These are phyloP conservation scores for Drosophila lacicola DNA, from an alignment of 2,888 invertebrate genomes.

Conservation along the genomic window DNA sequence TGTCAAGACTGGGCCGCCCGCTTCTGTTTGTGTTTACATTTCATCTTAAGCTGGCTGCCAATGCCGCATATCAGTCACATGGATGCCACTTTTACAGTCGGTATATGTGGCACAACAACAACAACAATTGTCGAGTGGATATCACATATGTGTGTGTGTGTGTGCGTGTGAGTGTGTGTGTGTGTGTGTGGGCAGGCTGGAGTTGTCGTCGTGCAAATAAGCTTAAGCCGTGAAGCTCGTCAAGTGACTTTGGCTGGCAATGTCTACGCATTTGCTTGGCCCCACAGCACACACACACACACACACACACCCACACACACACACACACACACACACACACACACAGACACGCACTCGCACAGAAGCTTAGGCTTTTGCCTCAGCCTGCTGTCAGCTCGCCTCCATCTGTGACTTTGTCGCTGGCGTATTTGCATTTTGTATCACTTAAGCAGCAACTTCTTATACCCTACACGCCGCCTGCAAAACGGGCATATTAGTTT, in stretches of 20 bases:
- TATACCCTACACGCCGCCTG: slow-evolving; percentile 1
- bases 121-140: slow-evolving; percentile 67
- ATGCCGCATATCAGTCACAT: slow-evolving; percentile 75
- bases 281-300: slow-evolving; percentile 9
- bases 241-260: slow-evolving; percentile 66
- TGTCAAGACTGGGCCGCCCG: slow-evolving; percentile 1
- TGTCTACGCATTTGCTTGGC: slow-evolving; percentile 31
- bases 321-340: not conserved
- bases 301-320: slow-evolving; percentile 7
- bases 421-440: slow-evolving; percentile 78
- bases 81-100: slow-evolving; percentile 63
- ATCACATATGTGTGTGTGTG: slow-evolving; percentile 31
- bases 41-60: slow-evolving; percentile 68
- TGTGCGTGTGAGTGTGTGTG: not conserved
- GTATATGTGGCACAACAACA: slow-evolving; percentile 16
- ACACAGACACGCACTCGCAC: not conserved
- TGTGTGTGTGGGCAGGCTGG: not conserved
- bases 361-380: slow-evolving; percentile 2
- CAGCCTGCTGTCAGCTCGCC: slow-evolving; percentile 4
- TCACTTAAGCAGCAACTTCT: slow-evolving; percentile 71
- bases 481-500: not conserved
- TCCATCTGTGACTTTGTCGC: slow-evolving; percentile 61
- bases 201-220: slow-evolving; percentile 63
- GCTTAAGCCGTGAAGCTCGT: slow-evolving; percentile 75
- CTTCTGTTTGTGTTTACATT: slow-evolving; percentile 70